Evolutionary conservation across 2,888 invertebrate species (phyloP).

Genomic region (Cetonia aurata): DNA sequence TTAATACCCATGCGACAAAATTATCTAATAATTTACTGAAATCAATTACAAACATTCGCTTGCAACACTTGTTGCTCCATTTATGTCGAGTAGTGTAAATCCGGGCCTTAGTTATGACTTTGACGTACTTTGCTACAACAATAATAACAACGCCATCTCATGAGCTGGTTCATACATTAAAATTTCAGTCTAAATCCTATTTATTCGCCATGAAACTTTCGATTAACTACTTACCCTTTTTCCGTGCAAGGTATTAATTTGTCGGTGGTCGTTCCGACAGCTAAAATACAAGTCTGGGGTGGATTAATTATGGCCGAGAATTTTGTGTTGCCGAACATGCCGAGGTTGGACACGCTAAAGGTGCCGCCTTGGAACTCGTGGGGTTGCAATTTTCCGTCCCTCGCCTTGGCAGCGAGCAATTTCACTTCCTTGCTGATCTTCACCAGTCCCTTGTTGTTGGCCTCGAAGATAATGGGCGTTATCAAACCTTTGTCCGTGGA

Average conservation of each 20-base stretch:
- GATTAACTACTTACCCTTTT: slow-evolving; percentile 75
- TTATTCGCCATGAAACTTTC: no score
- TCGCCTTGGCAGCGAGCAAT: slow-evolving; percentile 85
- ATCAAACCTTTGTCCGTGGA: slow-evolving; percentile 95
- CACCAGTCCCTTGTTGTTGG: slow-evolving; percentile 89
- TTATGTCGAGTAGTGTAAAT: no score
- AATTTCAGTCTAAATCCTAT: no score
- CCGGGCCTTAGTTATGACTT: no score
- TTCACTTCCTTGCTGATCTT: slow-evolving; percentile 87
- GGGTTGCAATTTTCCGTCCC: slow-evolving; percentile 90
- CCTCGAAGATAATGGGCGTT: slow-evolving; percentile 94
- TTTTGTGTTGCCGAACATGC: slow-evolving; percentile 91
- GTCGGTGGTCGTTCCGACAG: slow-evolving; percentile 86
- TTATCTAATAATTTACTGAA: no score
- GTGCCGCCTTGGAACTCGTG: slow-evolving; percentile 98
- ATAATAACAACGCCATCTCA: no score
- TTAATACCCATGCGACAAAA: no score
- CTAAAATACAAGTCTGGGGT: slow-evolving; percentile 94
- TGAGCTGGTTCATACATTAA: no score
- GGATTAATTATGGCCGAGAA: slow-evolving; percentile 97
- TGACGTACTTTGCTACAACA: no score
- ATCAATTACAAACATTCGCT: no score
- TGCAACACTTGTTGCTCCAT: no score
- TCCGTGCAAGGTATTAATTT: slow-evolving; percentile 81
- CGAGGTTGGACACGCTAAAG: slow-evolving; percentile 93